Percentiles rank a stretch among this genome's conserved stretches.
These are phyloP conservation scores for Sphinx pinastri DNA, from an alignment of 2,888 invertebrate genomes.

Conservation along the genomic window DNA sequence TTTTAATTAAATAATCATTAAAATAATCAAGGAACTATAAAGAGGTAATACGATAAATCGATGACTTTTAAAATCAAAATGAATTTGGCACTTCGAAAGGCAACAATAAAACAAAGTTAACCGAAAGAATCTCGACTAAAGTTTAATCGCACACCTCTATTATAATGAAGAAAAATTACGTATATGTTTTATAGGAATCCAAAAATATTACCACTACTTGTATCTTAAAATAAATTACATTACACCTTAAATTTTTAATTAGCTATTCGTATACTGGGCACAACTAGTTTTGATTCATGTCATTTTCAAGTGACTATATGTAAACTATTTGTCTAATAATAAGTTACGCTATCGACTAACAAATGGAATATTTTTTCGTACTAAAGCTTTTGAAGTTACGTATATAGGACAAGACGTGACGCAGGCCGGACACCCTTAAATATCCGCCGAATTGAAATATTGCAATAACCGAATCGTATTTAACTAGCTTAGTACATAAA, in stretches of 20 bases:
- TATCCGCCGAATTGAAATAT: conserved; percentile 28
- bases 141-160: conserved; percentile 49
- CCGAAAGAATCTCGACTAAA: conserved; percentile 74
- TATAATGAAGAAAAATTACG: conserved; percentile 74
- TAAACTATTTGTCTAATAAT: conserved; percentile 81
- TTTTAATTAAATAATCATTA: conserved; percentile 49
- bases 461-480: conserved; percentile 15
- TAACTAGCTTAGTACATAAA: conserved; percentile 16
- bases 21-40: conserved; percentile 62
- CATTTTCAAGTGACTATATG: conserved; percentile 82
- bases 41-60: conserved; percentile 62
- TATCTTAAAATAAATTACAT: conserved; percentile 83
- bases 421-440: conserved; percentile 45
- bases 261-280: conserved; percentile 84
- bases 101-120: conserved; percentile 49
- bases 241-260: conserved; percentile 65
- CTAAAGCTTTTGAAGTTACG: conserved; percentile 82
- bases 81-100: conserved; percentile 78
- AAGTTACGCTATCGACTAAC: conserved; percentile 82
- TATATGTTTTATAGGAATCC: conserved; percentile 84
- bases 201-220: conserved; percentile 82
- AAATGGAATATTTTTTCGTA: conserved; percentile 80
- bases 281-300: conserved; percentile 84
- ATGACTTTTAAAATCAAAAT: conserved; percentile 58
- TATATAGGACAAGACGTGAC: conserved; percentile 62